Base-by-base conservation (phyloP, 1,140 invertebrate species). In the Pseudomyrmex flavicornis region DNA sequence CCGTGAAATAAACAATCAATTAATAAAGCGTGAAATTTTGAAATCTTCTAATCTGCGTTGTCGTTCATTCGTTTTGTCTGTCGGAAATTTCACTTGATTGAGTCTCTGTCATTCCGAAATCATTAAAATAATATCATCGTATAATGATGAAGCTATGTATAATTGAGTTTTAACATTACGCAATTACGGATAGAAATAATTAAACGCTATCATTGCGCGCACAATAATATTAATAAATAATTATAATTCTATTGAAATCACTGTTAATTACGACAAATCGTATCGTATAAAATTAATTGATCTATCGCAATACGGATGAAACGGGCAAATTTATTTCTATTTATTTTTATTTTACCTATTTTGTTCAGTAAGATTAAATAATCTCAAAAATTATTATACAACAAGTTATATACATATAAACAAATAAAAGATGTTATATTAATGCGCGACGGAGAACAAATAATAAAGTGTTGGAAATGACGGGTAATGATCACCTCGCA, bases 391-490 rank as follows among this genome's bases (percentile, higher is more conserved):
- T 35, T 35, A 35, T 7, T 35, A 7, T 5, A 35, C 35, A 35
- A 5, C 35, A 35, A 35, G 2, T 26, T 26, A 52, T 76, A 20
- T 58, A 46, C 10, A 56, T n/a, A 48, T 10, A n/a, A 54, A 13
- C 22, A 62, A 76, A 66, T 66, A 20, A 10, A 22, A 80, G 22
- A 70, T n/a, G 17, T n/a, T 80, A 35, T 35, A 69, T 22, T 70
- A 15, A 52, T 20, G 35, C 17, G 22, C 48, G 46, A 0, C 63
- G 9, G 10, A 44, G 77, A 83, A 75, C 54, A 69, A 83, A 88
- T 88, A 87, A 87, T 88, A 79, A 83, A 87, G 68, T 69, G 56
- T 84, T 87, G 48, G 54, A 12, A 62, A 26, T n/a, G 2, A 72
- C 63, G 48, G 17, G 61, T 76, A 80, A 87, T 76, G 73, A 88